Evolutionary conservation across 53 echinoderm and acorn worm genomes (phyloP), one percentile per base, ranked within the genome.

Genomic region (Henricia sp.): DNA sequence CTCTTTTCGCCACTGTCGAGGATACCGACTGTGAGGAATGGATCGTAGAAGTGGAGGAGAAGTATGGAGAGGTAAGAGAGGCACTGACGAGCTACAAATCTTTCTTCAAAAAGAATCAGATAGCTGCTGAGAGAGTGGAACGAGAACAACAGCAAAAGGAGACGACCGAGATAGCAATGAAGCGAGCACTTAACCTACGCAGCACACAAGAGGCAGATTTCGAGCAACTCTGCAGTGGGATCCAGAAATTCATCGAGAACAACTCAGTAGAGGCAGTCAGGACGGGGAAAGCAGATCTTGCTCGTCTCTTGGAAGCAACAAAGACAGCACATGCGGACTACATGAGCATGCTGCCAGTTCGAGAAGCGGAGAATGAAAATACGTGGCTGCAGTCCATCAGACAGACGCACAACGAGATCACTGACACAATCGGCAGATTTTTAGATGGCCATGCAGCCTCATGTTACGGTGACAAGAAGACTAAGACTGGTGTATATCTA

Each of bases 291-390:
- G 20, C 44, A 21, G 76, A 75, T 32, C 37, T 75, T 3, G 52
- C 20, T 28, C 55, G 44, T 10, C 26, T 42, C 19, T 42, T 71
- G 71, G 71, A 71, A 16, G 71, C 40, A 14, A 33, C n/a, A 29
- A 75, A 75, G 52, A 12, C 76, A 13, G 73, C 73, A 17, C 53
- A 72, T 30, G 51, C 51, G 25, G 32, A 72, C 12, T 72, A 72
- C 53, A n/a, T 57, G 23, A 39, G 36, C 36, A 75, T 75, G 76
- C 41, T 75, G 37, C 55, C 76, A 8, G 0, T 37, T 3, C 36
- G 56, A 4, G 34, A 75, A 44, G 52, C 36, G 11, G 57, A 75
- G 36, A n/a, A n/a, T 2, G 76, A 75, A 24, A 75, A 75, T 19
- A 27, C 37, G 26, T 75, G 76, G 56, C 57, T 75, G 11, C 76